Evolutionary conservation across 2,113 vertebrate genomes (phyloP).

Genomic region (Gobio gobio): DNA sequence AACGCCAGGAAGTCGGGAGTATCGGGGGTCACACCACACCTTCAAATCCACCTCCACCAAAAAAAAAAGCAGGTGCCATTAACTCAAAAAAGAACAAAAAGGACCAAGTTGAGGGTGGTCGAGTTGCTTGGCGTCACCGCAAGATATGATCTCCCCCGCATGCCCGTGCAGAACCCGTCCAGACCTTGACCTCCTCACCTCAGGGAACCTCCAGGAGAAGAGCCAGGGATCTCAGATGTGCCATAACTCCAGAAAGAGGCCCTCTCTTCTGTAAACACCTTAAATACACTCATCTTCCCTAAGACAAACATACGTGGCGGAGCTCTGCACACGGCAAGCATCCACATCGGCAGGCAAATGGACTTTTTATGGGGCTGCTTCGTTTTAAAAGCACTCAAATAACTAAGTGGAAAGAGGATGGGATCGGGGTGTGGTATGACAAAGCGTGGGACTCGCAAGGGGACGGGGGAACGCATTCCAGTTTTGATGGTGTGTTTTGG

Average conservation of each 20-base stretch:
- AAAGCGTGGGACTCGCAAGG: constrained; percentile 33
- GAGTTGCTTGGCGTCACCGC: background rate
- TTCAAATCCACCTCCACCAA: constrained; percentile 2
- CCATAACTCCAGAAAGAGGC: constrained; percentile 54
- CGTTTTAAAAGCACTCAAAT: constrained; percentile 51
- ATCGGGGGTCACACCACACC: background rate
- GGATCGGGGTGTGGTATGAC: constrained; percentile 34
- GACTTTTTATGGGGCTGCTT: constrained; percentile 66
- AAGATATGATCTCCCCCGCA: constrained; percentile 56
- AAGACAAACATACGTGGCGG: constrained; percentile 67
- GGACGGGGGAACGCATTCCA: constrained; percentile 50
- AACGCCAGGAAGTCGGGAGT: background rate
- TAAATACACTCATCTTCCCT: constrained; percentile 69
- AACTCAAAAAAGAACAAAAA: constrained; percentile 35
- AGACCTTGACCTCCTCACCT: constrained; percentile 76
- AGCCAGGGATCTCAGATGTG: constrained; percentile 28
- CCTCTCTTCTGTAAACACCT: constrained; percentile 71
- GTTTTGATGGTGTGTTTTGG: constrained; percentile 39
- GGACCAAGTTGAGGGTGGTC: constrained; percentile 21
- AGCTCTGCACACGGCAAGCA: constrained; percentile 44
- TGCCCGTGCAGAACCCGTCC: constrained; percentile 68
- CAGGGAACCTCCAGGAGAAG: constrained; percentile 57
- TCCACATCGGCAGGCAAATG: constrained; percentile 59
- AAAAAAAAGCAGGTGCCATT: background rate
- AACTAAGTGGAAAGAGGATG: constrained; percentile 31